Percentiles rank a stretch among this genome's conserved stretches.
Conservation (phyloP, 2,113 vertebrate genomes). For the Shinisaurus crocodilurus region DNA sequence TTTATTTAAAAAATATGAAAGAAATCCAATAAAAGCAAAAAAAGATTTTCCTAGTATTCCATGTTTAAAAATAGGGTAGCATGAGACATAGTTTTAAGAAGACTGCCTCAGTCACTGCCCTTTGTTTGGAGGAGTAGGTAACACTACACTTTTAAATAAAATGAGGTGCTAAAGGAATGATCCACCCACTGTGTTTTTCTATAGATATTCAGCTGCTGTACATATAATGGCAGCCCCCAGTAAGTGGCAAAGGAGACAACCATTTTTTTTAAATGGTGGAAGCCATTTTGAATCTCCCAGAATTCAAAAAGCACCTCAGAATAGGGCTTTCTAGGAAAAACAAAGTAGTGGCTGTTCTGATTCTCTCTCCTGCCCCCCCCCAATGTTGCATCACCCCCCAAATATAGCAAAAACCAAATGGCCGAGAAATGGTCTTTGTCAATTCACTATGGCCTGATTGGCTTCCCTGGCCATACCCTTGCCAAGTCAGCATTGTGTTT, state of each 20-base stretch:
- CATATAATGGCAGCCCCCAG: background rate
- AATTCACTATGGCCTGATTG: background rate
- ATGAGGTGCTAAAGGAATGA: background rate
- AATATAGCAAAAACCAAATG: background rate
- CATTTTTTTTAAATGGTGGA: background rate
- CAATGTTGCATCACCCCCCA: background rate
- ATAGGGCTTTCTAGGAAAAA: background rate
- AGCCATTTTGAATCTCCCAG: background rate
- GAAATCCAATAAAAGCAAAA: background rate
- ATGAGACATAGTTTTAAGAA: conserved; percentile 1
- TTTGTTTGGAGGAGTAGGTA: background rate
- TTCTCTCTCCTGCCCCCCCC: background rate
- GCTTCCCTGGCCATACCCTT: background rate
- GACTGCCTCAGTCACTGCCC: background rate
- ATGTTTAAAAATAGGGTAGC: background rate
- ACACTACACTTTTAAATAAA: background rate
- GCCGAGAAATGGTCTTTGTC: background rate
- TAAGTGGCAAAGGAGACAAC: background rate
- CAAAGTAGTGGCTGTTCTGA: background rate
- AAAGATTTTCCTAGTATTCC: background rate
- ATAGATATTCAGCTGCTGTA: background rate
- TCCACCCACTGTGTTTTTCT: background rate
- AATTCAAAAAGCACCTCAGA: background rate
- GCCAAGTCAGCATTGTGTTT: background rate
- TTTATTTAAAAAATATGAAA: too few species aligned